A percentile compares a stretch with the other conserved stretches of the same genome.
These are phyloP conservation scores for Ceratosolen fusciceps DNA, from an alignment of 1,140 invertebrate genomes.

Conservation along the genomic window DNA sequence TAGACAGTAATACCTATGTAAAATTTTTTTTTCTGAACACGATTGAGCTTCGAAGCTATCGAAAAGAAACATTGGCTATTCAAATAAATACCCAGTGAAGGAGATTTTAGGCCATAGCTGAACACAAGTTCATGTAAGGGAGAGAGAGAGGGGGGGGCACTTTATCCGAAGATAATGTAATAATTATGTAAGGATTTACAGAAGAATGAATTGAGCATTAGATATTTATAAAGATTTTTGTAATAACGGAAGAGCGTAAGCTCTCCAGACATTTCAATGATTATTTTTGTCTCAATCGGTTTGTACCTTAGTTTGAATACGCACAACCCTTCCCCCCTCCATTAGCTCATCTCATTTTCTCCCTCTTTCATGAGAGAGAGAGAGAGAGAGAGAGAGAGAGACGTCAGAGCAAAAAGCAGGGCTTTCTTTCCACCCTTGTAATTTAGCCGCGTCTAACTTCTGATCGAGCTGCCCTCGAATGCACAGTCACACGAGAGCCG, in stretches of 20 bases:
- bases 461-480: conserved; percentile 11
- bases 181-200: too few species aligned
- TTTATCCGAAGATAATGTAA: too few species aligned
- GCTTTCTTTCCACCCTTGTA: conserved; percentile 21
- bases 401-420: not conserved
- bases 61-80: too few species aligned
- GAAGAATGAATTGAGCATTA: too few species aligned
- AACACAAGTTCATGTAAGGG: too few species aligned
- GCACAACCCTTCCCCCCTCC: not conserved
- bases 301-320: not conserved
- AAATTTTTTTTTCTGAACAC: not conserved
- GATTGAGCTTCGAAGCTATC: not conserved
- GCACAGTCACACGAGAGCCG: not conserved
- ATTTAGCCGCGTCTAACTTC: conserved; percentile 5
- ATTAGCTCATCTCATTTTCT: not conserved
- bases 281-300: not conserved
- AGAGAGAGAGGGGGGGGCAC: too few species aligned
- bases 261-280: not conserved
- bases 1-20: not conserved
- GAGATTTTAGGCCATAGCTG: too few species aligned
- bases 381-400: too few species aligned
- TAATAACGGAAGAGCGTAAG: not conserved
- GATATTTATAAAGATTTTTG: not conserved
- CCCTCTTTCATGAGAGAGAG: not conserved
- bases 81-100: too few species aligned